Base-by-base conservation (phyloP, 2,797 vertebrate genomes). In the Argentina silus region DNA sequence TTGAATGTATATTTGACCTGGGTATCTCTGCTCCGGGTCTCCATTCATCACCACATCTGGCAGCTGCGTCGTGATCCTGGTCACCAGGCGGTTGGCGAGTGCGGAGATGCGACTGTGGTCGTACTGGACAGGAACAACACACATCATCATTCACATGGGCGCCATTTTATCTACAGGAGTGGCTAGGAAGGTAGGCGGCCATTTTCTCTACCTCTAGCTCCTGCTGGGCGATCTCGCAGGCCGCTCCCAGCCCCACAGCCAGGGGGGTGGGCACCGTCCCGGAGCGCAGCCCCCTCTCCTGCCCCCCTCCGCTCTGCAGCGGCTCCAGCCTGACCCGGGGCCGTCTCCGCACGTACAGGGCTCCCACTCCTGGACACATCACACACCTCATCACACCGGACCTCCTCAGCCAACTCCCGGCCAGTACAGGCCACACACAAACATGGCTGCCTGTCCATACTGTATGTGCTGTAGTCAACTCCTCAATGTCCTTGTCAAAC, bases 281-380 rank as follows among this genome's bases (percentile, higher is more conserved):
- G 0, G 98, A 99, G n/a, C 98, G 95, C 78, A 99, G 92, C 0
- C 98, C 98, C 72, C 98, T 93, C 89, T 99, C 98, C 88, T 99
- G 98, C 0, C 98, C 98, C 0, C 98, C 98, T 0, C 97, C 98
- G 4, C 90, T 98, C 87, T 98, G 97, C 76, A 98, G 76, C 0
- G 97, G 95, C 76, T 99, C 98, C 50, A 99, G 67, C 64, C 98
- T 94, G 43, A 99, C 96, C 0, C 98, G 93, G 0, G 98, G 98
- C 0, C 98, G 90, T 0, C 97, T 95, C 0, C 96, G 96, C 78
- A 99, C 91, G 0, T 95, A 99, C 76, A 99, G 87, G 4, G 97
- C 98, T 10, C 98, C 97, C 23, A 99, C 94, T 10, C 98, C 98
- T 69, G 15, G 36, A 14, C 19, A 19, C 9, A 9, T 99, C 27